These are phyloP conservation scores for Formica aserva DNA, from an alignment of 2,888 invertebrate genomes.

Conservation along the genomic window DNA sequence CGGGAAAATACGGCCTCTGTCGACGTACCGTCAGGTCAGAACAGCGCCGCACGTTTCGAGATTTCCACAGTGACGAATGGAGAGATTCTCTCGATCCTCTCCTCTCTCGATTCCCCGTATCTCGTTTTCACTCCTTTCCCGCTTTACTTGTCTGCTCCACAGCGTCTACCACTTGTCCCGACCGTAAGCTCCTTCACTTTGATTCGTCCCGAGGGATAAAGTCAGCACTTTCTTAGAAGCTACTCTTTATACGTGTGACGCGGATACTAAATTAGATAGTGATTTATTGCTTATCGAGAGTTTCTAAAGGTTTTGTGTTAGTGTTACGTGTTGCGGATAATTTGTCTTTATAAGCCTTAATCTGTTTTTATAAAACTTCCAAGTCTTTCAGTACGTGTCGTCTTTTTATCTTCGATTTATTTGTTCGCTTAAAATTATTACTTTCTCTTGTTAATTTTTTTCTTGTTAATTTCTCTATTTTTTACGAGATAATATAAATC, in stretches of 20 bases:
- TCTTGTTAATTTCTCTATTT: not conserved
- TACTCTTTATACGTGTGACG: constrained; percentile 2
- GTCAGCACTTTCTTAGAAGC: constrained; percentile 40
- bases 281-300: constrained; percentile 7
- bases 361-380: not conserved
- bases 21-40: constrained; percentile 58
- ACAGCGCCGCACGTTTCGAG: constrained; percentile 64
- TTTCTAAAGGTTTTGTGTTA: not conserved
- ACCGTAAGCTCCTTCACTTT: constrained; percentile 30
- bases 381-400: no score
- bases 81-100: not conserved
- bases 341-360: not conserved
- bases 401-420: not conserved
- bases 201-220: constrained; percentile 28
- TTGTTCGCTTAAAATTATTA: not conserved
- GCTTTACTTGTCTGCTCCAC: constrained; percentile 11
- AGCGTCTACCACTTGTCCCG: constrained; percentile 19
- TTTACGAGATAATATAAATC: not conserved
- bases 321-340: not conserved
- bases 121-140: constrained; percentile 48
- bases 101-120: constrained; percentile 7
- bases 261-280: not conserved
- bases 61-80: constrained; percentile 67
- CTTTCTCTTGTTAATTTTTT: not conserved
- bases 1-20: constrained; percentile 64